These are phyloP conservation scores for Globodera rostochiensis DNA, from an alignment of 1,140 invertebrate genomes.

Conservation along the genomic window DNA sequence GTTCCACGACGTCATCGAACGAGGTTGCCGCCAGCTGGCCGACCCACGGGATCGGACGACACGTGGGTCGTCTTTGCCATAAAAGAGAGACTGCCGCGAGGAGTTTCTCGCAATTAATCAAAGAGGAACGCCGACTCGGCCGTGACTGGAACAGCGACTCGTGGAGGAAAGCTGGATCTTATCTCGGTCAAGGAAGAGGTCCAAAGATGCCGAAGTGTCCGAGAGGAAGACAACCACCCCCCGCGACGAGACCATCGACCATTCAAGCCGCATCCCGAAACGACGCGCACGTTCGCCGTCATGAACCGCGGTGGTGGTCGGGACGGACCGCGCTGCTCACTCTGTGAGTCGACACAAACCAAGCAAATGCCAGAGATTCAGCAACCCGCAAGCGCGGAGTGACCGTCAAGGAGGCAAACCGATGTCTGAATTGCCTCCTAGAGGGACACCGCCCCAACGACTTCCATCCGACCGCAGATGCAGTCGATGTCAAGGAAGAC, in stretches of 20 bases:
- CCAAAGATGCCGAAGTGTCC: background rate
- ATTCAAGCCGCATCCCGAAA: background rate
- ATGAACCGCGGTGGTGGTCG: background rate
- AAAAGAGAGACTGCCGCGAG: no score
- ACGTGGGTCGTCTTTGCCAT: no score
- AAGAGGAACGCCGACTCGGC: background rate
- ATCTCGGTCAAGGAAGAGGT: background rate
- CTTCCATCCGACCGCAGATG: background rate
- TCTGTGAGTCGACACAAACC: background rate
- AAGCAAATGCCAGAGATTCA: background rate
- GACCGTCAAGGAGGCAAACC: background rate
- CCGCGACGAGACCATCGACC: background rate
- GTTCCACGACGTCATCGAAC: no score
- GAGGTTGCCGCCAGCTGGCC: no score
- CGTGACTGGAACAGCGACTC: background rate
- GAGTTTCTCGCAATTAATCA: background rate
- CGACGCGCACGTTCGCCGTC: slow-evolving; percentile 4
- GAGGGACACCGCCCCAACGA: background rate
- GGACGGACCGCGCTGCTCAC: background rate
- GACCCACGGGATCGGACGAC: no score
- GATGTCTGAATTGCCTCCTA: background rate
- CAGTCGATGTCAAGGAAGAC: background rate
- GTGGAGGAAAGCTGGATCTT: background rate
- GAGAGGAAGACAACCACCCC: background rate
- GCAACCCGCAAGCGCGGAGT: background rate